These are phyloP conservation scores for Antechinus stuartii DNA, from an alignment of 2,113 vertebrate genomes.

Conservation along the genomic window DNA sequence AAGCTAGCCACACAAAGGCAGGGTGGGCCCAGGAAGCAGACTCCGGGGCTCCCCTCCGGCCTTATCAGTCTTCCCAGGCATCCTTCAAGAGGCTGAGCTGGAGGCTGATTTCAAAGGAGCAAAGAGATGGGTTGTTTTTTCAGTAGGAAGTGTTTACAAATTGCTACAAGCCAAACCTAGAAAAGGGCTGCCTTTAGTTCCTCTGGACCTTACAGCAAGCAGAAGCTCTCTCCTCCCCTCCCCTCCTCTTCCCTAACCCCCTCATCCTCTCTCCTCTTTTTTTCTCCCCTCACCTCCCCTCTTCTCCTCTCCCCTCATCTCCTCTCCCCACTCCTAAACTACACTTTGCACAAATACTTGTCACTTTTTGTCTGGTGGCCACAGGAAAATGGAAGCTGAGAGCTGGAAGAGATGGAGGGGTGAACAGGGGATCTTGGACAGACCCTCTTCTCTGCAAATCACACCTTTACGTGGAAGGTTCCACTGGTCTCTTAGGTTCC, in stretches of 20 bases:
- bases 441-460: background rate
- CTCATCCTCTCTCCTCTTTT: background rate
- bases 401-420: background rate
- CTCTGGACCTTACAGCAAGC: background rate
- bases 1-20: background rate
- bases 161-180: background rate
- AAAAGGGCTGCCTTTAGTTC: background rate
- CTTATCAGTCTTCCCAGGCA: no score
- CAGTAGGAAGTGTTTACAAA: background rate
- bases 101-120: background rate
- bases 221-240: background rate
- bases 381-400: background rate
- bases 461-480: background rate
- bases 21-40: background rate
- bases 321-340: background rate
- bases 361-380: background rate
- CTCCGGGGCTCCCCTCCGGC: background rate
- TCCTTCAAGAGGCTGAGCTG: background rate
- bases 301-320: no score
- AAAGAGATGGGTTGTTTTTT: background rate
- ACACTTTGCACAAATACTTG: background rate
- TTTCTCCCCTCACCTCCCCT: no score
- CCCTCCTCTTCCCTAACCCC: background rate
- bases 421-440: background rate
- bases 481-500: background rate